Percentiles rank a stretch among this genome's conserved stretches.
These are phyloP conservation scores for Drosophila azteca DNA, from an alignment of 1,140 invertebrate genomes.

Conservation along the genomic window DNA sequence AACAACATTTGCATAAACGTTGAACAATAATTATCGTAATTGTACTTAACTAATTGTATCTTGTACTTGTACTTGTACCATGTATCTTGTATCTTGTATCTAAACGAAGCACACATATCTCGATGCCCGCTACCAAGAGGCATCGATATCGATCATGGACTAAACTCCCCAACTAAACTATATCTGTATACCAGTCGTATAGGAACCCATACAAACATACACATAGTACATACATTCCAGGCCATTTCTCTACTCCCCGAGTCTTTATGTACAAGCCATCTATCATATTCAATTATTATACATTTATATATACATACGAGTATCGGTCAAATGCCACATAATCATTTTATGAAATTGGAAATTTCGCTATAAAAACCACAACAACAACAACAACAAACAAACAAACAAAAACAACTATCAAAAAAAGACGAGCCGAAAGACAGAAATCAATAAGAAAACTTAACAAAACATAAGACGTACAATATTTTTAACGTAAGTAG, in stretches of 20 bases:
- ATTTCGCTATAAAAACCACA: slow-evolving; percentile 59
- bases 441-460: slow-evolving; percentile 55
- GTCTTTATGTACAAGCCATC: slow-evolving; percentile 67
- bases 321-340: slow-evolving; percentile 45
- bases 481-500: slow-evolving; percentile 80
- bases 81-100: slow-evolving; percentile 80
- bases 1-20: slow-evolving; percentile 68
- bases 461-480: slow-evolving; percentile 70
- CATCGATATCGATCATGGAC: slow-evolving; percentile 44
- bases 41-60: slow-evolving; percentile 79
- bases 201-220: slow-evolving; percentile 30
- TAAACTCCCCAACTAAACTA: slow-evolving; percentile 48
- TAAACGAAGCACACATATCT: slow-evolving; percentile 79
- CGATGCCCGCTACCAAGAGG: slow-evolving; percentile 44
- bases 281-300: slow-evolving; percentile 77
- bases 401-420: slow-evolving; percentile 4
- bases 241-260: slow-evolving; percentile 60
- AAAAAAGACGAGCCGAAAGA: slow-evolving; percentile 31
- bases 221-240: slow-evolving; percentile 22
- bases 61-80: slow-evolving; percentile 67
- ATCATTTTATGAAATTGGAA: slow-evolving; percentile 74
- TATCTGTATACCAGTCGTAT: slow-evolving; percentile 11
- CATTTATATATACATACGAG: slow-evolving; percentile 52
- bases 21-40: slow-evolving; percentile 80
- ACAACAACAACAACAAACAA: slow-evolving; percentile 9